These are phyloP conservation scores for Blastomussa wellsi DNA, from an alignment of 92 coral and sea anemone genomes.

Conservation along the genomic window DNA sequence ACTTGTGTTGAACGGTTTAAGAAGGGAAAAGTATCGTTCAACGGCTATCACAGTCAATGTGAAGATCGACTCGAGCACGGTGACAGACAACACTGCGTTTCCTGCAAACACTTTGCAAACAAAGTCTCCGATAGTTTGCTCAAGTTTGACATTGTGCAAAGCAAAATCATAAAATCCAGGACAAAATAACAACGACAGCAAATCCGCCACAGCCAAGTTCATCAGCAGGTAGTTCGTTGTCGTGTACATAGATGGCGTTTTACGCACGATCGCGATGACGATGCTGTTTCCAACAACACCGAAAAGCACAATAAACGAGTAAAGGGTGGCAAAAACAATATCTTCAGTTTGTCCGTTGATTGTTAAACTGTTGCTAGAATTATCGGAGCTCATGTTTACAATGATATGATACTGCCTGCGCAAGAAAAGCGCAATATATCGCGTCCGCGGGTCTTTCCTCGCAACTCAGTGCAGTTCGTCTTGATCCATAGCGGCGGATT, in stretches of 20 bases:
- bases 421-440: neutral
- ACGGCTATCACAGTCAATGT: constrained; percentile 32
- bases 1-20: constrained; percentile 30
- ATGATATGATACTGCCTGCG: neutral
- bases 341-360: neutral
- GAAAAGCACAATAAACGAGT: constrained; percentile 32
- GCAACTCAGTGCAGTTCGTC: neutral
- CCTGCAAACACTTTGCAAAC: constrained; percentile 57
- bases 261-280: constrained; percentile 39
- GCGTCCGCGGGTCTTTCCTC: neutral
- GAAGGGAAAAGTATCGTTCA: constrained; percentile 45
- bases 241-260: constrained; percentile 45
- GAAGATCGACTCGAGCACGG: constrained; percentile 32
- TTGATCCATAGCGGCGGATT: neutral
- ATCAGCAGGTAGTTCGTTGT: constrained; percentile 45
- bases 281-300: constrained; percentile 42
- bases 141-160: constrained; percentile 20
- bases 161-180: constrained; percentile 51
- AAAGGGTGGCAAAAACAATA: constrained; percentile 20
- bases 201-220: constrained; percentile 43
- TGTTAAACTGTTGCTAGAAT: neutral
- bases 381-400: neutral
- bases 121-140: constrained; percentile 24
- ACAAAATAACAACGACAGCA: constrained; percentile 33
- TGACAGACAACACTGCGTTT: constrained; percentile 36